Evolutionary conservation across 1,140 invertebrate genomes (phyloP).

Genomic region (Aphelinus certus): DNA sequence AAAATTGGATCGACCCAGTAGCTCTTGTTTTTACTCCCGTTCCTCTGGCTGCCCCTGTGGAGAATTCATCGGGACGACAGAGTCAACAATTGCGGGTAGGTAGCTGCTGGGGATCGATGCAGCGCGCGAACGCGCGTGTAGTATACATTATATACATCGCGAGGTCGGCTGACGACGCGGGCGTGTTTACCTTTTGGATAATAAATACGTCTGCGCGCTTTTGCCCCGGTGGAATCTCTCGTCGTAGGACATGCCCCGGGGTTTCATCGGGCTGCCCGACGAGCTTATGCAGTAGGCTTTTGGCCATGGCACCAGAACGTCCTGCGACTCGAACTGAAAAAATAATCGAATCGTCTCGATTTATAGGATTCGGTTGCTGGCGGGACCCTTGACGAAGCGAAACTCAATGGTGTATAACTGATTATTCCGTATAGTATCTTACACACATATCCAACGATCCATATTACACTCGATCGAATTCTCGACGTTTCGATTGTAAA

Average conservation of each 20-base stretch:
- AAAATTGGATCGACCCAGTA: conserved; percentile 70
- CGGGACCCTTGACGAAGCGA: too few relatives aligned
- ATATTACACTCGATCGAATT: too few relatives aligned
- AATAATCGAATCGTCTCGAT: conserved; percentile 5
- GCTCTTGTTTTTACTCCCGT: conserved; percentile 65
- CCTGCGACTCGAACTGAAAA: conserved; percentile 85
- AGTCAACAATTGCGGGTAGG: too few relatives aligned
- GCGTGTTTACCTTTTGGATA: conserved; percentile 50
- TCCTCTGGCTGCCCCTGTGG: conserved; percentile 58
- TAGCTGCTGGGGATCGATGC: neutral
- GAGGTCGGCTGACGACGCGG: too few relatives aligned
- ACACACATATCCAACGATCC: too few relatives aligned
- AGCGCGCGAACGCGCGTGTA: neutral
- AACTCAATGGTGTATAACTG: too few relatives aligned
- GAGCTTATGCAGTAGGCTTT: conserved; percentile 59
- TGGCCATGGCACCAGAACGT: conserved; percentile 96
- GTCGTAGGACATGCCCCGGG: conserved; percentile 44
- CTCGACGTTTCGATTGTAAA: neutral
- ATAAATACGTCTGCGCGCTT: conserved; percentile 45
- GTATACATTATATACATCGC: neutral
- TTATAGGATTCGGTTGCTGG: neutral
- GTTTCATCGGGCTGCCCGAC: conserved; percentile 44
- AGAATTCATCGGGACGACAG: neutral
- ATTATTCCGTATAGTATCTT: too few relatives aligned
- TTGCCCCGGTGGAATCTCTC: conserved; percentile 43